phyloP scores from a whole-genome alignment of 2,888 invertebrate genomes.

The Drosophila acutilabella region DNA sequence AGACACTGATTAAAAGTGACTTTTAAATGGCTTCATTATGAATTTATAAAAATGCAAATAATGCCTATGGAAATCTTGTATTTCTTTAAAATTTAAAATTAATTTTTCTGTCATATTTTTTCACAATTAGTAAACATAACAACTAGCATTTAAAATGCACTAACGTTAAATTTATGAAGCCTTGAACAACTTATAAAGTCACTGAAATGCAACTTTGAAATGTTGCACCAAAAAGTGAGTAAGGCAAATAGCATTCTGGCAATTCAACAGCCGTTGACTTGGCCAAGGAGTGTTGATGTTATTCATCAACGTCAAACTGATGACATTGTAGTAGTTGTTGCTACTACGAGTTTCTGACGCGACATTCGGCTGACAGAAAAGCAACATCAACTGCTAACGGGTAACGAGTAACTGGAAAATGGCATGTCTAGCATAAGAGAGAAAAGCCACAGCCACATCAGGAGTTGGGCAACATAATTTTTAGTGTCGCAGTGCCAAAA shows the following conservation, averaged over 20 bases:
- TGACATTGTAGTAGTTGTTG: conserved; percentile 40
- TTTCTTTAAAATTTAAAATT: no score
- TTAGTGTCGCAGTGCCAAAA: conserved; percentile 31
- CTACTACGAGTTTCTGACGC: conserved; percentile 28
- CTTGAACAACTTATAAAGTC: conserved; percentile 27
- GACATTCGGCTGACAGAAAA: conserved; percentile 50
- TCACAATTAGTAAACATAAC: conserved; percentile 19
- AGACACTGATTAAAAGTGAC: conserved; percentile 3
- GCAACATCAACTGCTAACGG: conserved; percentile 45
- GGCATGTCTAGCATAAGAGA: conserved; percentile 9
- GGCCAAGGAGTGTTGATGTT: conserved; percentile 59
- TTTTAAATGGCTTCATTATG: conserved; percentile 7
- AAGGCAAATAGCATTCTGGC: conserved; percentile 13
- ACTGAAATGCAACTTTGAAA: conserved; percentile 22
- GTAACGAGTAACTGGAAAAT: conserved; percentile 29
- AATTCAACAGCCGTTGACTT: conserved; percentile 33
- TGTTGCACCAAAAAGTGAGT: conserved; percentile 5
- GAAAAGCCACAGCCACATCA: conserved; percentile 47
- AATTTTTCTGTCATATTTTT: neutral
- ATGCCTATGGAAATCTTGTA: neutral
- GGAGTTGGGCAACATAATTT: conserved; percentile 54
- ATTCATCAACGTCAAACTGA: conserved; percentile 70
- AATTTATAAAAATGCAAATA: neutral
- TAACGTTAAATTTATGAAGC: conserved; percentile 19
- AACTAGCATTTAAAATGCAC: conserved; percentile 11